Conservation (phyloP, 1,140 invertebrate genomes). For the Telenomus remus region DNA sequence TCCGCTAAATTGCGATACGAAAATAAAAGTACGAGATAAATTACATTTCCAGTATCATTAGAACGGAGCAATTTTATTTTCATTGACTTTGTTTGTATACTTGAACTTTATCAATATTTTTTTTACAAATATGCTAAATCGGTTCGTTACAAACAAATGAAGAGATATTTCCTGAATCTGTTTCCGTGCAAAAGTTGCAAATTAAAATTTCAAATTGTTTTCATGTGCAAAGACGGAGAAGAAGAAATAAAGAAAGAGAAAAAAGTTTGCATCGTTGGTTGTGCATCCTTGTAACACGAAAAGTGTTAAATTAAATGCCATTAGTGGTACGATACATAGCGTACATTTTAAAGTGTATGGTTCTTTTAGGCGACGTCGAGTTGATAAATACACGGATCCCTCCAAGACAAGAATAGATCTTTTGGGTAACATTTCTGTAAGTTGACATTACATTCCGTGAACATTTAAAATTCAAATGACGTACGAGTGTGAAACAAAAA, state of each 20-base stretch:
- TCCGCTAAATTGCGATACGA: too few relatives aligned
- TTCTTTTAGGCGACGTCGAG: conserved; percentile 39
- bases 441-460: conserved; percentile 31
- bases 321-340: conserved; percentile 26
- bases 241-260: neutral
- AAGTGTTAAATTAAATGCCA: conserved; percentile 34
- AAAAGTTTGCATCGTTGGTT: conserved; percentile 1
- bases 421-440: conserved; percentile 38
- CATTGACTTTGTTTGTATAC: too few relatives aligned
- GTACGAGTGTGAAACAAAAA: conserved; percentile 14
- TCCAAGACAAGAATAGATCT: conserved; percentile 40
- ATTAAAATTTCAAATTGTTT: conserved; percentile 25
- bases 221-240: conserved; percentile 7
- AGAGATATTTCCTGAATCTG: too few relatives aligned
- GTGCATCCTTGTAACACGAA: conserved; percentile 24
- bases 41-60: too few relatives aligned
- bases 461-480: conserved; percentile 41
- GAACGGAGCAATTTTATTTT: too few relatives aligned
- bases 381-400: conserved; percentile 38
- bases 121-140: too few relatives aligned
- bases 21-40: too few relatives aligned
- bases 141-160: too few relatives aligned
- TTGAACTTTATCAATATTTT: too few relatives aligned
- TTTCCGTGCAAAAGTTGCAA: neutral
- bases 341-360: conserved; percentile 37